phyloP scores from a whole-genome alignment of 2,888 invertebrate species.

The Eupelmus urozonus region DNA sequence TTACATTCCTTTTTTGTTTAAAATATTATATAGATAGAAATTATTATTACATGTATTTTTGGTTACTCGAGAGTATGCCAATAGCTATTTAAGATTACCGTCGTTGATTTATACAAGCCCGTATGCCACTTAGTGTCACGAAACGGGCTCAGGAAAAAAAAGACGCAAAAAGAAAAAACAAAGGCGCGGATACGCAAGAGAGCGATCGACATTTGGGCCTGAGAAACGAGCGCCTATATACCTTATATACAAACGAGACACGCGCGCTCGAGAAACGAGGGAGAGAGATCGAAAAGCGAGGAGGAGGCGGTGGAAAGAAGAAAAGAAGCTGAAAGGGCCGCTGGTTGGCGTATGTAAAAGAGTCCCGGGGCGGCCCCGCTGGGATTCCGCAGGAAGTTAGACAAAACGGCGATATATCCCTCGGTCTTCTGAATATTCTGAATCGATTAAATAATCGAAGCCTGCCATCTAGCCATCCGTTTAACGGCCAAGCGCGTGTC shows the following conservation, averaged over 20 bases:
- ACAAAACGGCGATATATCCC: constrained; percentile 73
- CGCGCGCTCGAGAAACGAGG: neutral
- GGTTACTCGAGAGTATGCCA: too few species aligned
- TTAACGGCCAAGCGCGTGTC: constrained; percentile 17
- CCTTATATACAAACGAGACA: too few species aligned
- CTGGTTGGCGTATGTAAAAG: constrained; percentile 54
- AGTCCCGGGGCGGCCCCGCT: constrained; percentile 55
- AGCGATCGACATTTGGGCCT: constrained; percentile 45
- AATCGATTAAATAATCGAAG: constrained; percentile 77
- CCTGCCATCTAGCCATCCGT: constrained; percentile 70
- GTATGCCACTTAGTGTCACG: too few species aligned
- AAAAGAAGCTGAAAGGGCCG: constrained; percentile 40
- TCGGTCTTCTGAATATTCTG: constrained; percentile 74
- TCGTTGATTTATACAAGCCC: too few species aligned
- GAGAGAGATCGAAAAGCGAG: constrained; percentile 13
- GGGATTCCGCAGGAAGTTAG: constrained; percentile 75
- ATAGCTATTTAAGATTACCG: too few species aligned
- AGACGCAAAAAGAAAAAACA: constrained; percentile 19
- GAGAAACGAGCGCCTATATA: constrained; percentile 6
- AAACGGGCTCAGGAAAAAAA: too few species aligned
- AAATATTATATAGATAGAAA: too few species aligned
- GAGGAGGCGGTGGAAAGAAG: constrained; percentile 40
- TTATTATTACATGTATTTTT: too few species aligned
- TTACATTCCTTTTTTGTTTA: too few species aligned
- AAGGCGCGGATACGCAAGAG: constrained; percentile 17